Evolutionary conservation across 2,888 invertebrate species (phyloP).

Genomic region (Hydrotaea diabolus): DNA sequence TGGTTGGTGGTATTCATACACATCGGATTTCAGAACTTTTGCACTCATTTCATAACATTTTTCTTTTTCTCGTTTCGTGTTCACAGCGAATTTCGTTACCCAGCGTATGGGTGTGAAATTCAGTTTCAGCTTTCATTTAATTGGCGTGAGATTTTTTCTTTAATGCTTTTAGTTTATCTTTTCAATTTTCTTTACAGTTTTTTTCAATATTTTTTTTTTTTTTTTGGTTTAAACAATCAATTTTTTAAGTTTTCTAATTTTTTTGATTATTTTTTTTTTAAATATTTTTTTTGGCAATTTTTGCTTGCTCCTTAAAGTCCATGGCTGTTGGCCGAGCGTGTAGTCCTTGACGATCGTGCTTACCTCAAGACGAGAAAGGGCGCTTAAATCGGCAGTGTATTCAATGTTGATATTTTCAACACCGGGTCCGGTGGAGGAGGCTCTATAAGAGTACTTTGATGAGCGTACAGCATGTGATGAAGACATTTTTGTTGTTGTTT

Average conservation of each 20-base stretch:
- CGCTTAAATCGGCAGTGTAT: slow-evolving; percentile 95
- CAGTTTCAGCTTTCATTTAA: slow-evolving; percentile 22
- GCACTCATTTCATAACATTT: slow-evolving; percentile 65
- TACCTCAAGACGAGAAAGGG: slow-evolving; percentile 97
- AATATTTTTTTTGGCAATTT: slow-evolving; percentile 16
- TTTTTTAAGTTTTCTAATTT: neutral
- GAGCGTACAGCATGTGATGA: slow-evolving; percentile 90
- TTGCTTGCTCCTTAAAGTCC: slow-evolving; percentile 4
- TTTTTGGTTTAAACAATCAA: slow-evolving; percentile 5
- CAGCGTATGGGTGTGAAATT: slow-evolving; percentile 2
- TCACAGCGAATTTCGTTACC: neutral
- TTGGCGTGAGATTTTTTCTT: slow-evolving; percentile 5
- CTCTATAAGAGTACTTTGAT: slow-evolving; percentile 96
- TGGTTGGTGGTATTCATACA: slow-evolving; percentile 14
- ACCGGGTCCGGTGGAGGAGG: slow-evolving; percentile 91
- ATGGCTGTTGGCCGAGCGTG: slow-evolving; percentile 8
- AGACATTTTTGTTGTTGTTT: slow-evolving; percentile 83
- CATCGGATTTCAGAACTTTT: slow-evolving; percentile 62
- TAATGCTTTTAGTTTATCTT: slow-evolving; percentile 5
- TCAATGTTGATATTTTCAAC: slow-evolving; percentile 96
- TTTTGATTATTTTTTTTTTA: slow-evolving; percentile 6
- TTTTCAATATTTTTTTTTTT: neutral
- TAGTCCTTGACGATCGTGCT: slow-evolving; percentile 75
- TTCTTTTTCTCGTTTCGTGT: slow-evolving; percentile 23
- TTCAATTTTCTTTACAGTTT: slow-evolving; percentile 49